Conservation (phyloP, 2,113 vertebrate genomes). For the Megaptera novaeangliae region DNA sequence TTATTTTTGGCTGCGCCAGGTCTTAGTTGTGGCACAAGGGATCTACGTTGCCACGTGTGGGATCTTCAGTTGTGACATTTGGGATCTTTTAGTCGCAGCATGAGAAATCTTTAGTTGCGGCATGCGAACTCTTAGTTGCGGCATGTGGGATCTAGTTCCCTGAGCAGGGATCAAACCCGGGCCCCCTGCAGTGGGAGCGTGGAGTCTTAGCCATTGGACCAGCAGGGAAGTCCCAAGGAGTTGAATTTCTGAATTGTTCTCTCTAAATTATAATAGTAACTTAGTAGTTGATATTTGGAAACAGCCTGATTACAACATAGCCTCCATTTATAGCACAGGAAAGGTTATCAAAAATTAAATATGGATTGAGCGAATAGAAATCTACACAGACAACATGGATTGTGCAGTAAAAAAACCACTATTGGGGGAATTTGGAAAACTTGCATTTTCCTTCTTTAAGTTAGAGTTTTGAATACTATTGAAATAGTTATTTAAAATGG, state of each 20-base stretch:
- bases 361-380: neutral
- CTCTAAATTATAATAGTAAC: neutral
- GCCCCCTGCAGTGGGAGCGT: no score
- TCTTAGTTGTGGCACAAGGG: no score
- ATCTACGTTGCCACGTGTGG: no score
- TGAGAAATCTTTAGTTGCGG: no score
- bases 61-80: no score
- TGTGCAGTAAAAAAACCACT: neutral
- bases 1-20: no score
- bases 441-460: neutral
- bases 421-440: neutral
- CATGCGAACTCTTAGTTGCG: no score
- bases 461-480: neutral
- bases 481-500: neutral
- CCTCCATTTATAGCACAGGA: neutral
- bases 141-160: no score
- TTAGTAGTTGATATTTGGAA: conserved; percentile 13
- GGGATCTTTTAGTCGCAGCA: no score
- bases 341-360: neutral
- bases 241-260: neutral
- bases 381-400: neutral
- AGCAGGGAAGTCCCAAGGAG: neutral
- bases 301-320: neutral
- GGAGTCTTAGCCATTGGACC: no score
- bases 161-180: no score